phyloP scores from a whole-genome alignment of 2,113 vertebrate species.

The Nyctibius bracteatus region DNA sequence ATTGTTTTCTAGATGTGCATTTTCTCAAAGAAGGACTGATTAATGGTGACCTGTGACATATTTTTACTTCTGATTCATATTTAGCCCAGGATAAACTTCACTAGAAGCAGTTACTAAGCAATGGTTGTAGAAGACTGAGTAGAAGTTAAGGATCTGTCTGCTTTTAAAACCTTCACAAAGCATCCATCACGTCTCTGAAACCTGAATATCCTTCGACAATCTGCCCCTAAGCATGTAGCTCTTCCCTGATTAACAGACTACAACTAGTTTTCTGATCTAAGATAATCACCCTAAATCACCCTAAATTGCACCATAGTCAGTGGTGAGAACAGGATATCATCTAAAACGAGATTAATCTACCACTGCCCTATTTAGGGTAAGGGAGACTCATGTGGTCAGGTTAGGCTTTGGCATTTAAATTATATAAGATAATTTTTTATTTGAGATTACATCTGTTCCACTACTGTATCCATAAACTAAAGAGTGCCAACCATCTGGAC shows the following conservation, averaged over 20 bases:
- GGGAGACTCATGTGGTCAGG: neutral
- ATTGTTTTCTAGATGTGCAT: neutral
- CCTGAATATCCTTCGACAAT: neutral
- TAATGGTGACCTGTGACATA: neutral
- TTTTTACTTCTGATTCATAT: neutral
- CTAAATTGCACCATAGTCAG: neutral
- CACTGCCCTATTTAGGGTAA: neutral
- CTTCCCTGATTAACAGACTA: neutral
- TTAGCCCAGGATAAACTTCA: neutral
- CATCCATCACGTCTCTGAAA: neutral
- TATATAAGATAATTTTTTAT: neutral
- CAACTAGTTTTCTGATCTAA: neutral
- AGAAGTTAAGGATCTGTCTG: neutral
- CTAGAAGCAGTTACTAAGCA: neutral
- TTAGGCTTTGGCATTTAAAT: neutral
- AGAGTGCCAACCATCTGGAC: neutral
- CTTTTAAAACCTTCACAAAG: neutral
- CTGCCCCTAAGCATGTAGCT: neutral
- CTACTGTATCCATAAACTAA: neutral
- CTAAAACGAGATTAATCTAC: neutral
- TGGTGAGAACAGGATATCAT: neutral
- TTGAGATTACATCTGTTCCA: neutral
- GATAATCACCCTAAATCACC: neutral
- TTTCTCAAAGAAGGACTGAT: neutral
- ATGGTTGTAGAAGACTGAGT: neutral